phyloP scores from a whole-genome alignment of 2,797 vertebrate species.

The Bradypodion pumilum region DNA sequence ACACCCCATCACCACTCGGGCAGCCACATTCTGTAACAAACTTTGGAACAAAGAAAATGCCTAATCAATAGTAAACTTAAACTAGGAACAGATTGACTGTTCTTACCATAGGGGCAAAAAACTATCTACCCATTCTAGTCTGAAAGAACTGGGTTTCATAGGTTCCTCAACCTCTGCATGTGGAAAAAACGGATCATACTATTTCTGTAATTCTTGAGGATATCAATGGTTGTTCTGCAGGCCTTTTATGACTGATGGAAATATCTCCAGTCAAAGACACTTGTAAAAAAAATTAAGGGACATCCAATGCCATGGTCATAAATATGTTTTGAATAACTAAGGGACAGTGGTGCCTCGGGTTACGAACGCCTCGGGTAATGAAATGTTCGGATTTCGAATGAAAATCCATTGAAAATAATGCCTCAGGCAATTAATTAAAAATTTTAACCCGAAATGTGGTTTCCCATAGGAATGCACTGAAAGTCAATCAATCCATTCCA shows the following conservation, averaged over 20 bases:
- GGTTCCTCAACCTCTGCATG: background rate
- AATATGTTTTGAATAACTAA: background rate
- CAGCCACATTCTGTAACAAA: too few relatives aligned
- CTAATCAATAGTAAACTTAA: background rate
- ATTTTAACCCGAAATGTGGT: too few relatives aligned
- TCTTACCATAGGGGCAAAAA: background rate
- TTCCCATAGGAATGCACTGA: too few relatives aligned
- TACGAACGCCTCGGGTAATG: too few relatives aligned
- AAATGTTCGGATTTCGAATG: too few relatives aligned
- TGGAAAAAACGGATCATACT: conserved; percentile 12
- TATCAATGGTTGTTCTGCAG: background rate
- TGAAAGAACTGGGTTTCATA: background rate
- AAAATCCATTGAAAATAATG: too few relatives aligned
- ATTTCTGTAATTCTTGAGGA: background rate
- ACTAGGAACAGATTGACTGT: background rate
- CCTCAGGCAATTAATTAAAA: too few relatives aligned
- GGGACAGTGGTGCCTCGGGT: too few relatives aligned
- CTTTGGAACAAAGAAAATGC: too few relatives aligned
- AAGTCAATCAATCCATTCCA: too few relatives aligned
- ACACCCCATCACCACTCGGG: too few relatives aligned
- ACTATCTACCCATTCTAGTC: background rate
- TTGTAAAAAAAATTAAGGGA: background rate
- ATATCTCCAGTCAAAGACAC: background rate
- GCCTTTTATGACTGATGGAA: background rate
- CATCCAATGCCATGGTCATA: background rate